These are phyloP conservation scores for Acestrorhynchus altus DNA, from an alignment of 2,797 vertebrate species.

Conservation along the genomic window DNA sequence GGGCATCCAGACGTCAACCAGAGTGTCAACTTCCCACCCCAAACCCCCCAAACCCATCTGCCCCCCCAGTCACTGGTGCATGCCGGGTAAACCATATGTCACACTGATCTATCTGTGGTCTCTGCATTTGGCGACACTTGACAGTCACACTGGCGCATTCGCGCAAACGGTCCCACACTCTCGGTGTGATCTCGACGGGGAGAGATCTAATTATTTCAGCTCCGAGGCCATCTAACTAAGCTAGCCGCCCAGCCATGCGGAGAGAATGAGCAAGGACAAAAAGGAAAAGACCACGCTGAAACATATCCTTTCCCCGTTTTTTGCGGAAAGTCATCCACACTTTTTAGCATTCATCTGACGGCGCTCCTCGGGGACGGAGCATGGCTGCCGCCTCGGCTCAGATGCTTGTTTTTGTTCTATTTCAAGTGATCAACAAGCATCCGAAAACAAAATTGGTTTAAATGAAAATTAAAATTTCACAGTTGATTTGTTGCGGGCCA, in stretches of 20 bases:
- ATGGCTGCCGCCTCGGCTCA: background rate
- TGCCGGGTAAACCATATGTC: constrained; percentile 48
- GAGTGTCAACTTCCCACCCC: background rate
- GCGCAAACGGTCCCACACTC: constrained; percentile 20
- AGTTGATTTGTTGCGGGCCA: constrained; percentile 9
- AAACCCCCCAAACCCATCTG: background rate
- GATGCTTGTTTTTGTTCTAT: constrained; percentile 25
- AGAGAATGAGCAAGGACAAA: constrained; percentile 17
- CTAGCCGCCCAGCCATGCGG: background rate
- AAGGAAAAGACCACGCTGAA: constrained; percentile 6
- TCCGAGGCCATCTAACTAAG: constrained; percentile 16
- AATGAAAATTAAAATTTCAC: constrained; percentile 21
- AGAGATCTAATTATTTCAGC: constrained; percentile 41
- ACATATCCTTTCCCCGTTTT: background rate
- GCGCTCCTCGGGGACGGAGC: background rate
- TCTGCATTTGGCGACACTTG: constrained; percentile 1
- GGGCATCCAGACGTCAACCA: constrained; percentile 6
- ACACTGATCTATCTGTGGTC: constrained; percentile 16
- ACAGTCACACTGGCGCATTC: constrained; percentile 22
- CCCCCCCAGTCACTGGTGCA: constrained; percentile 26
- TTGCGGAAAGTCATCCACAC: background rate
- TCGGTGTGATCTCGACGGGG: constrained; percentile 6
- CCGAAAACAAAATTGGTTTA: constrained; percentile 6
- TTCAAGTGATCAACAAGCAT: constrained; percentile 3
- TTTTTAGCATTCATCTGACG: constrained; percentile 3